These are phyloP conservation scores for Micrasema minimum DNA, from an alignment of 1,140 invertebrate genomes.

Conservation along the genomic window DNA sequence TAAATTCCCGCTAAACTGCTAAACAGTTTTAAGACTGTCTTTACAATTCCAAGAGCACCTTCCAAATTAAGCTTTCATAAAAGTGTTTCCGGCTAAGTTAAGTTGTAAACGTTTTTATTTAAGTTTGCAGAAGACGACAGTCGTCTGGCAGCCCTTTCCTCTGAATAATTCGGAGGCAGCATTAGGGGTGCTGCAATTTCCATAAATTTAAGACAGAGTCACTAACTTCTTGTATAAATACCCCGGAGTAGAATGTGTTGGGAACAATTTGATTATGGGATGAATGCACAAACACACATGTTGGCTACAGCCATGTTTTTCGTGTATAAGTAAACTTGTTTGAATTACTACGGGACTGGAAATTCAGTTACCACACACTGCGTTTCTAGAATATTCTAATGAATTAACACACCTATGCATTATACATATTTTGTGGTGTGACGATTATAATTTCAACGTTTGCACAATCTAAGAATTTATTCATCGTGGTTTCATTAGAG, in stretches of 20 bases:
- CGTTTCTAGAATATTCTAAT: conserved; percentile 3
- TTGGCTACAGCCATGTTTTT: conserved; percentile 4
- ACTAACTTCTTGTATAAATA: conserved; percentile 27
- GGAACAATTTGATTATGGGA: conserved; percentile 25
- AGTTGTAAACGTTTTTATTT: background rate
- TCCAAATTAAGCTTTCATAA: background rate
- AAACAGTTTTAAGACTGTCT: too few species aligned
- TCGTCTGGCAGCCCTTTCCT: background rate
- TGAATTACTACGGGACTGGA: conserved; percentile 1
- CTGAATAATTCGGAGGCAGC: background rate
- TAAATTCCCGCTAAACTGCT: too few species aligned
- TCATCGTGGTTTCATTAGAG: too few species aligned
- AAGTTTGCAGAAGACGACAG: background rate
- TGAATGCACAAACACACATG: conserved; percentile 24
- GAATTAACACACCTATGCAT: background rate
- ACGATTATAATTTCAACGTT: too few species aligned
- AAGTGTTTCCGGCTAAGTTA: background rate
- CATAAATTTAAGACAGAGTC: conserved; percentile 29
- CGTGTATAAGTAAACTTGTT: background rate
- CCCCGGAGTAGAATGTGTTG: conserved; percentile 1
- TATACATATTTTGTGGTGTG: too few species aligned
- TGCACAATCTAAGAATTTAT: too few species aligned
- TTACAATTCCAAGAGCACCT: too few species aligned
- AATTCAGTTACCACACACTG: conserved; percentile 8
- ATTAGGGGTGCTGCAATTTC: conserved; percentile 21